phyloP scores from a whole-genome alignment of 30 jellyfish, hydroid and myxozoan species.

The Sanderia malayensis region DNA sequence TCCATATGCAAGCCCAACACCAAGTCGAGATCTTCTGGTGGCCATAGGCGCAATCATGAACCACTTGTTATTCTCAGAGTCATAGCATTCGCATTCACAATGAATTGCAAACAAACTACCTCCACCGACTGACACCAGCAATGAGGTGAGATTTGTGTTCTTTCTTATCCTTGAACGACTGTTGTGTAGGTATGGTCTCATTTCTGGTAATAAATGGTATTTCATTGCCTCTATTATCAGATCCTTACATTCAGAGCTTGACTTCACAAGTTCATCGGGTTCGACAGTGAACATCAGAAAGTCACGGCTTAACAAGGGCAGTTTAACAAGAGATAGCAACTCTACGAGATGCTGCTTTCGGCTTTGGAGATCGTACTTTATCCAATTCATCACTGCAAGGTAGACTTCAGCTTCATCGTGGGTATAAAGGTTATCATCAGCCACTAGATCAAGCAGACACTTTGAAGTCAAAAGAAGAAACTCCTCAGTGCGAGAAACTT shows the following conservation, averaged over 20 bases:
- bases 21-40: conserved; percentile 72
- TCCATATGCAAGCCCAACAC: conserved; percentile 81
- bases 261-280: conserved; percentile 69
- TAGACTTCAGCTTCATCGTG: conserved; percentile 70
- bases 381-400: conserved; percentile 75
- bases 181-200: conserved; percentile 79
- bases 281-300: conserved; percentile 87
- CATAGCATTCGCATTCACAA: conserved; percentile 87
- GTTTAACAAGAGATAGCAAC: conserved; percentile 54
- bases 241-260: conserved; percentile 63
- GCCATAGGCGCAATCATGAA: conserved; percentile 71
- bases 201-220: conserved; percentile 82
- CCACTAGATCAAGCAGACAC: conserved; percentile 38
- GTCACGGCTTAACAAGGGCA: conserved; percentile 72
- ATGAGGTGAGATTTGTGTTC: conserved; percentile 27
- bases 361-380: conserved; percentile 38
- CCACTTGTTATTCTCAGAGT: conserved; percentile 64
- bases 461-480: conserved; percentile 42
- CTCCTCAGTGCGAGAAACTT: conserved; percentile 72
- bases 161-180: conserved; percentile 60
- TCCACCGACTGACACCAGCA: conserved; percentile 83
- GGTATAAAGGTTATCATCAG: conserved; percentile 62
- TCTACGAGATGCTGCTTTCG: conserved; percentile 59
- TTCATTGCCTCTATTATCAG: conserved; percentile 86
- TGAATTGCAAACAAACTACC: conserved; percentile 86